A percentile compares a stretch with the other conserved stretches of the same genome.
phyloP scores from a whole-genome alignment of 1,140 invertebrate genomes.

The Cyclargus thomasi region DNA sequence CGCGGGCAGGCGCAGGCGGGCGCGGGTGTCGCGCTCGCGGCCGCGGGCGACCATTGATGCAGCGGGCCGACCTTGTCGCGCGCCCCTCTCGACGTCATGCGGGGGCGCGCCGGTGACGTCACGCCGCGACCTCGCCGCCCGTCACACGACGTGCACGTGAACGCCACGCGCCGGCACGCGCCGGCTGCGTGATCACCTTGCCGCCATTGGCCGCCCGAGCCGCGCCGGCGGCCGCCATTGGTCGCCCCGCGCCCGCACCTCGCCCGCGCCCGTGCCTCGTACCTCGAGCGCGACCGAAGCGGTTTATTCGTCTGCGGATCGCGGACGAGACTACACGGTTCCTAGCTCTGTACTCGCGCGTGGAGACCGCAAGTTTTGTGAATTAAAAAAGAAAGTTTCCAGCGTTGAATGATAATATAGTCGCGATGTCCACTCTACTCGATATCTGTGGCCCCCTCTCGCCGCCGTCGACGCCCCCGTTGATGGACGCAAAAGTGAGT shows the following conservation, averaged over 20 bases:
- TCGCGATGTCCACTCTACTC: constrained; percentile 59
- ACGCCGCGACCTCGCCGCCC: constrained; percentile 70
- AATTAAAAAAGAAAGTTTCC: constrained; percentile 66
- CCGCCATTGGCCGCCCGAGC: constrained; percentile 63
- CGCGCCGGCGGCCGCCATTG: constrained; percentile 61
- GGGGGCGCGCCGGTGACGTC: constrained; percentile 72
- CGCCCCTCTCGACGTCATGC: constrained; percentile 54
- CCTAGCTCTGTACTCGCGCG: constrained; percentile 32
- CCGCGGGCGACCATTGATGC: constrained; percentile 27
- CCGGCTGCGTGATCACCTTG: constrained; percentile 67
- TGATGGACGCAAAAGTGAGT: constrained; percentile 72
- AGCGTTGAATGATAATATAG: constrained; percentile 52
- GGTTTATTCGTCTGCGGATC: constrained; percentile 68
- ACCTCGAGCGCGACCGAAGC: constrained; percentile 46
- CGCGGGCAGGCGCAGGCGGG: constrained; percentile 15
- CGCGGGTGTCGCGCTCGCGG: constrained; percentile 16
- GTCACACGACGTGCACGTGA: constrained; percentile 77
- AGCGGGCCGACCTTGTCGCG: constrained; percentile 53
- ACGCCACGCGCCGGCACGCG: constrained; percentile 76
- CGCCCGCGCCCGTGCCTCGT: constrained; percentile 43
- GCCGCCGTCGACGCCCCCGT: constrained; percentile 71
- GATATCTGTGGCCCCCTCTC: constrained; percentile 71
- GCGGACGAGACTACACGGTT: constrained; percentile 51
- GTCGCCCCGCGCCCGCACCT: constrained; percentile 37
- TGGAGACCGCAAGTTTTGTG: constrained; percentile 55